Percentiles rank a stretch among this genome's conserved stretches.
Conservation (phyloP, 2,113 vertebrate genomes). For the Scolopax mira region DNA sequence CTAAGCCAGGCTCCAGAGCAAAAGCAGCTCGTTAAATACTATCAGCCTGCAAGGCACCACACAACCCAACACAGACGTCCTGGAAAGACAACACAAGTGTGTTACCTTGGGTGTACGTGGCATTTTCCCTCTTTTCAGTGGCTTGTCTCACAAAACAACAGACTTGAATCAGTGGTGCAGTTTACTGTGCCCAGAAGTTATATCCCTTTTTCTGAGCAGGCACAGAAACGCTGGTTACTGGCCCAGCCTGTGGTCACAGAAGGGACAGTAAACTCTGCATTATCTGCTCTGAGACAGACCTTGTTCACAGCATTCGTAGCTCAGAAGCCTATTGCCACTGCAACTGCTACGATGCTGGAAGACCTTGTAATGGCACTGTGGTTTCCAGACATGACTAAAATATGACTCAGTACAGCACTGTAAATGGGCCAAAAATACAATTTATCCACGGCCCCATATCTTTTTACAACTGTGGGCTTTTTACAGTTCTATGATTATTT, state of each 20-base stretch:
- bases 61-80: background rate
- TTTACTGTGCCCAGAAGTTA: background rate
- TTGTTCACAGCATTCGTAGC: background rate
- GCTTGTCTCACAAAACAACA: background rate
- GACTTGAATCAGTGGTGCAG: background rate
- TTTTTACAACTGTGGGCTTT: background rate
- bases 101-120: background rate
- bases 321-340: background rate
- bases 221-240: background rate
- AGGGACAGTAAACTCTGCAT: background rate
- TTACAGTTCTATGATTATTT: background rate
- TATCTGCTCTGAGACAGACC: background rate
- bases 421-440: slow-evolving; percentile 5
- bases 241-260: background rate
- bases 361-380: background rate
- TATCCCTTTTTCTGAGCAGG: background rate
- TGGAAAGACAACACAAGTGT: background rate
- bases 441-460: background rate
- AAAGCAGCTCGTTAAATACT: background rate
- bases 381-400: slow-evolving; percentile 50
- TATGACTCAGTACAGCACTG: slow-evolving; percentile 12
- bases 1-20: background rate
- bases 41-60: background rate
- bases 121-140: background rate
- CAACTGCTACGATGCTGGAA: background rate